Conservation (phyloP, 1,140 invertebrate genomes). For the Mycetomoellerius zeteki region DNA sequence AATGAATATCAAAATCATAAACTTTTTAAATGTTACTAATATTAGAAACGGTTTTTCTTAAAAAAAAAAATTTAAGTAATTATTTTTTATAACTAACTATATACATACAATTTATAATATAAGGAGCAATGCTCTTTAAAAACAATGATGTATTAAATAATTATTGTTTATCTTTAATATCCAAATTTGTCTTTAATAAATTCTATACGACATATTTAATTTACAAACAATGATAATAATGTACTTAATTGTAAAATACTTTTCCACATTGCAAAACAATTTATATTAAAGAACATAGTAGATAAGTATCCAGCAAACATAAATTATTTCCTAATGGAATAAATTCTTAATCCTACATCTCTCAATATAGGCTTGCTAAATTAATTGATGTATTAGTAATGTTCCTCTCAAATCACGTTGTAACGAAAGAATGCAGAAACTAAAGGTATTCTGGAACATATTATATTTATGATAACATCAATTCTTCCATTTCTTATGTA, state of each 20-base stretch:
- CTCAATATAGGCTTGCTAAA: constrained; percentile 23
- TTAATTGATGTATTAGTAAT: constrained; percentile 52
- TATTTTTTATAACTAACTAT: too few species aligned
- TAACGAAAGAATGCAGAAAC: not conserved
- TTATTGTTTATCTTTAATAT: not conserved
- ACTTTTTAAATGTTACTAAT: too few species aligned
- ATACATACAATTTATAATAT: not conserved
- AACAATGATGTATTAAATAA: not conserved
- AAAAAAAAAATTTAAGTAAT: too few species aligned
- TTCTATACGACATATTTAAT: not conserved
- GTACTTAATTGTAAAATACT: not conserved
- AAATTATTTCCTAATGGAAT: not conserved
- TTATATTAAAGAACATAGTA: not conserved
- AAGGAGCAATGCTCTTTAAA: not conserved
- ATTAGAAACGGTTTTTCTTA: too few species aligned
- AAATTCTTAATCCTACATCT: constrained; percentile 46
- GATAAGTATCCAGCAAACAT: not conserved
- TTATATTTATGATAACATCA: not conserved
- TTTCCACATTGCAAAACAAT: not conserved
- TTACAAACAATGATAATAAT: not conserved
- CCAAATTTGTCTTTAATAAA: not conserved
- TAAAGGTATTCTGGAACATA: not conserved
- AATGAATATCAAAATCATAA: not conserved
- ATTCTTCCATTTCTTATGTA: not conserved
- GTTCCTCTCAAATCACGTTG: not conserved